Evolutionary conservation across 2,113 vertebrate genomes (phyloP).

Genomic region (Azemiops feae): DNA sequence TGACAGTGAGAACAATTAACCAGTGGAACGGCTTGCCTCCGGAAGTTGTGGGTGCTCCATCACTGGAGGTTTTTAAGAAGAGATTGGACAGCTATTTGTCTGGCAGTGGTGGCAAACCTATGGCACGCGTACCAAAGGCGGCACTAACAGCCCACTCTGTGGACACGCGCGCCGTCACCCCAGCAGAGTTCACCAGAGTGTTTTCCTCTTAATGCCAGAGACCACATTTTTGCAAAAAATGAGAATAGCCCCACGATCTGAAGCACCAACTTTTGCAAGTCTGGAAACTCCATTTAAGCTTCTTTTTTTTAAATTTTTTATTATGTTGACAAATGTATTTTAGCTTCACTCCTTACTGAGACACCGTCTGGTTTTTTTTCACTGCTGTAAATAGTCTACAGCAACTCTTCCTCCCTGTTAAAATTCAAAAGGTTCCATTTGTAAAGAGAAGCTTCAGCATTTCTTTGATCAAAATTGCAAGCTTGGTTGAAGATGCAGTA

Average conservation of each 20-base stretch:
- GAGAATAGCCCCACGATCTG: conserved; percentile 52
- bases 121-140: too few relatives aligned
- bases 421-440: conserved; percentile 58
- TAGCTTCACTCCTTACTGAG: conserved; percentile 65
- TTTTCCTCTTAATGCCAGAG: conserved; percentile 68
- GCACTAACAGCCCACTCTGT: too few relatives aligned
- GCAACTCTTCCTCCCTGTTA: conserved; percentile 51
- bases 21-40: fast-evolving
- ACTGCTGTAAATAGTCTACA: conserved; percentile 54
- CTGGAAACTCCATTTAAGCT: conserved; percentile 41
- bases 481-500: neutral
- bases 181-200: neutral
- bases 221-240: conserved; percentile 47
- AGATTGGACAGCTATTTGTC: too few relatives aligned
- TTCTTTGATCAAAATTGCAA: conserved; percentile 4
- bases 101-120: too few relatives aligned
- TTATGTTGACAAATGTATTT: conserved; percentile 59
- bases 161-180: too few relatives aligned
- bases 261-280: conserved; percentile 47
- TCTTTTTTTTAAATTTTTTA: conserved; percentile 34
- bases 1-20: too few relatives aligned
- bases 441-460: conserved; percentile 51
- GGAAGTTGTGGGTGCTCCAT: too few relatives aligned
- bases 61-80: too few relatives aligned
- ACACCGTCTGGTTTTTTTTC: conserved; percentile 63